These are phyloP conservation scores for Nanorana parkeri DNA, from an alignment of 2,113 vertebrate genomes.

Conservation along the genomic window DNA sequence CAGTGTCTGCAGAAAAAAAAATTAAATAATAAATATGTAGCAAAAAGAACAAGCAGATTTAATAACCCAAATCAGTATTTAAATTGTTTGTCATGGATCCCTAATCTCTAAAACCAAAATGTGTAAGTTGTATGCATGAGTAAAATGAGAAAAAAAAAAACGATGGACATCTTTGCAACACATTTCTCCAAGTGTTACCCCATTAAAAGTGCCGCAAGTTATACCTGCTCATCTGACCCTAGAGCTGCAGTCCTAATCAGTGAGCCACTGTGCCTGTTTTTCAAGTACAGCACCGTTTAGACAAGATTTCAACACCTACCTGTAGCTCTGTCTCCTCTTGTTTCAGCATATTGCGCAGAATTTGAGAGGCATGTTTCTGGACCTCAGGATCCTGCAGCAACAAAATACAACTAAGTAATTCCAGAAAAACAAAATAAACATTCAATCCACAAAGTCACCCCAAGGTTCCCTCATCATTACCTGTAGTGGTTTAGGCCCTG, in stretches of 20 bases:
- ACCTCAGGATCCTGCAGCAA: conserved; percentile 82
- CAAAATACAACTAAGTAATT: conserved; percentile 20
- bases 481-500: conserved; percentile 87
- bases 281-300: no score
- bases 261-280: no score
- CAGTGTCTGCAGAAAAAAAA: conserved; percentile 72
- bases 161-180: no score
- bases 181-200: neutral
- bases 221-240: no score
- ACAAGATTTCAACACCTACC: conserved; percentile 66
- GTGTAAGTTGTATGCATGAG: no score
- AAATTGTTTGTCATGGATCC: no score
- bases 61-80: no score
- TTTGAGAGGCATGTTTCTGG: conserved; percentile 89
- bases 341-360: conserved; percentile 90
- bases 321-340: conserved; percentile 92
- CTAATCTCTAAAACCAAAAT: no score
- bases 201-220: neutral
- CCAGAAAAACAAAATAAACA: neutral
- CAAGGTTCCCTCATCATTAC: conserved; percentile 60
- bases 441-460: neutral
- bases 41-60: neutral
- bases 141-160: no score
- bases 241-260: no score
- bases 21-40: no score